phyloP scores from a whole-genome alignment of 2,888 invertebrate species.

The Venusia cambrica region DNA sequence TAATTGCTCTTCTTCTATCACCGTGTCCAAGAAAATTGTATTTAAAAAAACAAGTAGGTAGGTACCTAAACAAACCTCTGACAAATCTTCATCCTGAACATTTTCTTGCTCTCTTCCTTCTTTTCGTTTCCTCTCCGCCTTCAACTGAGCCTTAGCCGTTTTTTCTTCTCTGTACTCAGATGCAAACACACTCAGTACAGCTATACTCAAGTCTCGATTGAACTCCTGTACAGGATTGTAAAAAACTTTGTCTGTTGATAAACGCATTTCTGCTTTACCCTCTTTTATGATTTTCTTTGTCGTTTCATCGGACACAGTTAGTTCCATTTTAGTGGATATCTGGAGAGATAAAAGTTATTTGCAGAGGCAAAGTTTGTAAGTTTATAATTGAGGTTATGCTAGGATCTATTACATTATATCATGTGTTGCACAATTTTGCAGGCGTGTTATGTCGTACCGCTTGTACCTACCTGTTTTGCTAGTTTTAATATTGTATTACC shows the following conservation, averaged over 20 bases:
- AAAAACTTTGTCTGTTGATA: slow-evolving; percentile 90
- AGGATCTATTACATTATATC: too few species aligned
- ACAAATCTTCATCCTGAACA: slow-evolving; percentile 20
- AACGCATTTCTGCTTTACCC: slow-evolving; percentile 88
- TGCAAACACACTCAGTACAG: slow-evolving; percentile 86
- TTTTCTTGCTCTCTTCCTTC: slow-evolving; percentile 19
- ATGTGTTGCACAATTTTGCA: too few species aligned
- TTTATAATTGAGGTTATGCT: too few species aligned
- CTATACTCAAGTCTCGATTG: slow-evolving; percentile 95
- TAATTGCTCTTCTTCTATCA: too few species aligned
- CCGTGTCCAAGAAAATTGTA: too few species aligned
- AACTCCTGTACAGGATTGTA: slow-evolving; percentile 99
- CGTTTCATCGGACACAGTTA: slow-evolving; percentile 2
- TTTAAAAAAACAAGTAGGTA: too few species aligned
- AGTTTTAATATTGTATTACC: too few species aligned
- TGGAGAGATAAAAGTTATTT: slow-evolving; percentile 3
- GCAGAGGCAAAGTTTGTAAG: slow-evolving; percentile 15
- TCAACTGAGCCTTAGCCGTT: slow-evolving; percentile 39
- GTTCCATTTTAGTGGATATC: slow-evolving; percentile 13
- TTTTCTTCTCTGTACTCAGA: slow-evolving; percentile 66
- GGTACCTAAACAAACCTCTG: slow-evolving; percentile 31
- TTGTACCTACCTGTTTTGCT: too few species aligned
- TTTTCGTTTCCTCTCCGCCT: slow-evolving; percentile 35
- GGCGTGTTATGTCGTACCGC: too few species aligned
- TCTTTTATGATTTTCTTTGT: slow-evolving; percentile 81